Base-by-base conservation (phyloP, 2,888 invertebrate species). In the Fragum sueziense region DNA sequence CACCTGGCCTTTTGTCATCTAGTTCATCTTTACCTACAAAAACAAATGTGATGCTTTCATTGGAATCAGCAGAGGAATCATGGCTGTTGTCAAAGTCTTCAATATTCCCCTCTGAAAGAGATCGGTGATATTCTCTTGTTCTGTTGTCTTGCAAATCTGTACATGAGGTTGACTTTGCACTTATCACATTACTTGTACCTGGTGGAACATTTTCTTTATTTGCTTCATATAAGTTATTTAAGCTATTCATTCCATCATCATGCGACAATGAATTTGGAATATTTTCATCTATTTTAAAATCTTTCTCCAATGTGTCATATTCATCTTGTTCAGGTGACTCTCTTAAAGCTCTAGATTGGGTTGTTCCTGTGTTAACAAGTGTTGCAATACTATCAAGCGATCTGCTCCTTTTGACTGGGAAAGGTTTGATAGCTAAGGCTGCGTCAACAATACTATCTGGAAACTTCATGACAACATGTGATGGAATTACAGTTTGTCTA, bases 1-100 rank as follows among this genome's bases (percentile, higher is more conserved):
- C 68, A 54, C 54, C 62, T 0, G 9, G 51, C 9, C 52, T 34
- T 20, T 20, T 47, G 41, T 27, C 37, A 22, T 68, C 74, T 47
- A 31, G 27, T 54, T 51, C 27, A 52, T 70, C 52, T 37, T 85
- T 84, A 41, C 84, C 85, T 77, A 88, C 82, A 84, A 89, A 89
- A 14, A 90, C 87, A 83, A 89, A 89, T 47, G 88, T 88, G 52
- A 90, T 89, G 74, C 89, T 89, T 74, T 90, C 90, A 82, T 84
- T 84, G 14, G 87, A 87, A 34, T 81, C 78, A 51, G 76, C 73
- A 37, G 82, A 80, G 59, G 71, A 41, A 67, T 76, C 59, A 52
- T 73, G 70, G 29, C 80, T 65, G 51, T 85, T 82, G 27, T 85
- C 85, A 78, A 76, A 85, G 61, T 85, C 82, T 79, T 86, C 83